A percentile compares a stretch with the other conserved stretches of the same genome.
phyloP scores from a whole-genome alignment of 2,888 invertebrate genomes.

The Julus scandinavius region DNA sequence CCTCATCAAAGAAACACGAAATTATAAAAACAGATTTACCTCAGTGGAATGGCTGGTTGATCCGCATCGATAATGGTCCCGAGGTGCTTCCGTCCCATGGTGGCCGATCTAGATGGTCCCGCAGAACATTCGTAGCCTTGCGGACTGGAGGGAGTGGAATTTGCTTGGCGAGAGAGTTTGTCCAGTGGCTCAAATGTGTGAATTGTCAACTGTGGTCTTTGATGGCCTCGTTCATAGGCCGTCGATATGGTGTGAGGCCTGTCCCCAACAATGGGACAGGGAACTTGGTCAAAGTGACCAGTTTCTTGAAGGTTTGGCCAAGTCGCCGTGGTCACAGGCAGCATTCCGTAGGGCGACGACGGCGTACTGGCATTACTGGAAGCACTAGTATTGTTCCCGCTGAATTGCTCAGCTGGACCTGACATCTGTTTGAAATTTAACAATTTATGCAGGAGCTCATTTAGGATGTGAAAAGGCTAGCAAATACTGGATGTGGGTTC shows the following conservation, averaged over 20 bases:
- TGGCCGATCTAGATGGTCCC: conserved; percentile 16
- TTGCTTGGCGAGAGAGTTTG: conserved; percentile 48
- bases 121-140: conserved; percentile 50
- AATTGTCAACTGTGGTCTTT: conserved; percentile 84
- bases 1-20: neutral
- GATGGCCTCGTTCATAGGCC: conserved; percentile 88
- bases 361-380: conserved; percentile 69
- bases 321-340: conserved; percentile 74
- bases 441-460: conserved; percentile 41
- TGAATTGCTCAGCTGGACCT: conserved; percentile 48
- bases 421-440: conserved; percentile 51
- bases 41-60: conserved; percentile 48
- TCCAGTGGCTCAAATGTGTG: conserved; percentile 88
- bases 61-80: conserved; percentile 21
- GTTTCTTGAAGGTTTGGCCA: conserved; percentile 84
- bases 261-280: conserved; percentile 76
- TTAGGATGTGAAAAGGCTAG: neutral
- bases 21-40: conserved; percentile 11
- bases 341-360: conserved; percentile 60
- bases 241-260: conserved; percentile 94
- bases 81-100: conserved; percentile 16
- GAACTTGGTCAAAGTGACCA: conserved; percentile 78
- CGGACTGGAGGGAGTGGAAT: conserved; percentile 56
- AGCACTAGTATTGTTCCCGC: conserved; percentile 63
- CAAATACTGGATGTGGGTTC: neutral